Conservation (phyloP, 2,797 vertebrate species). For the Lindbergichthys nudifrons region DNA sequence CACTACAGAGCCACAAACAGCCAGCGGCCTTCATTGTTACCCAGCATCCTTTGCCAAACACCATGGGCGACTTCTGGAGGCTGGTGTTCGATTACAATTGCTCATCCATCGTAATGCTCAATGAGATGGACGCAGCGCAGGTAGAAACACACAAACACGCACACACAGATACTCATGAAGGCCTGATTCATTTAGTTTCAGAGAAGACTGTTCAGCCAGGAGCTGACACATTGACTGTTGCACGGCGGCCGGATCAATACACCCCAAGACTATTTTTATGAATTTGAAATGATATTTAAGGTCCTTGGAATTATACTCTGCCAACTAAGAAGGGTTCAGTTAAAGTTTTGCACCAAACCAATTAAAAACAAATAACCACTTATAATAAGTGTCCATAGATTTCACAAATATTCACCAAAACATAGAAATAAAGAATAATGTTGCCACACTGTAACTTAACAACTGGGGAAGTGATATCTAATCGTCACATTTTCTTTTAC, state of each 20-base stretch:
- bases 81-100: constrained; percentile 99
- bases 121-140: constrained; percentile 96
- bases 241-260: constrained; percentile 16
- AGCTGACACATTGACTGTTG: constrained; percentile 14
- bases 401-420: too few relatives aligned
- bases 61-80: constrained; percentile 96
- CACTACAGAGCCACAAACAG: constrained; percentile 94
- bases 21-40: constrained; percentile 98
- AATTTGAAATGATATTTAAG: constrained; percentile 25
- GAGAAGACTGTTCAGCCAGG: background rate
- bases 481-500: too few relatives aligned
- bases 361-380: background rate
- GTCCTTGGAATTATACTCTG: constrained; percentile 1
- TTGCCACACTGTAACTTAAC: too few relatives aligned
- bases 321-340: background rate
- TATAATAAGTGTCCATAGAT: background rate
- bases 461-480: too few relatives aligned
- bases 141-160: constrained; percentile 66
- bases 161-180: background rate
- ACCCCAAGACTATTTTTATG: background rate
- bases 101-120: constrained; percentile 97
- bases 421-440: too few relatives aligned
- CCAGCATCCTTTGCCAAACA: constrained; percentile 97
- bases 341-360: background rate
- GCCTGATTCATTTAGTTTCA: too few relatives aligned